Percentiles rank a stretch among this genome's conserved stretches.
Evolutionary conservation across 2,113 vertebrate genomes (phyloP).

Genomic region (Erythrocercus mccallii): DNA sequence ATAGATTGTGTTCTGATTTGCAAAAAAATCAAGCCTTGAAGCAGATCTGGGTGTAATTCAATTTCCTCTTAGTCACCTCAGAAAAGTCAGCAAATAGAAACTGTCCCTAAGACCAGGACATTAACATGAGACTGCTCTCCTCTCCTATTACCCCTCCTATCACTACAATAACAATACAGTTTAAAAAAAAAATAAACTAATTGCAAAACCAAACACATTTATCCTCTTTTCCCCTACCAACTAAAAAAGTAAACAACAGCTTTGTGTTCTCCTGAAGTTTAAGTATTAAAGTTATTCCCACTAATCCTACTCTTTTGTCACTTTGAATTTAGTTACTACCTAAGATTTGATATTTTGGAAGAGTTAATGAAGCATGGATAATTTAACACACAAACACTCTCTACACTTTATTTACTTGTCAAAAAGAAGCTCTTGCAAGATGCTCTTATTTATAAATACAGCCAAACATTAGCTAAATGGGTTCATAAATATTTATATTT

Average conservation of each 20-base stretch:
- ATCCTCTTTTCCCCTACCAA: not conserved
- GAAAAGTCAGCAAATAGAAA: not conserved
- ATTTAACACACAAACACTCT: not conserved
- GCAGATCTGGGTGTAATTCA: not conserved
- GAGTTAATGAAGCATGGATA: not conserved
- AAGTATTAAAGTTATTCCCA: not conserved
- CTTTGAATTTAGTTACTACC: not conserved
- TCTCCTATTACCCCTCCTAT: not conserved
- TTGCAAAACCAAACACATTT: not conserved
- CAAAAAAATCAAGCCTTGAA: not conserved
- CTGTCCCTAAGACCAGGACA: not conserved
- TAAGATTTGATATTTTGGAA: not conserved
- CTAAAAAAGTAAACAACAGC: not conserved
- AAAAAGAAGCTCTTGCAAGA: constrained; percentile 31
- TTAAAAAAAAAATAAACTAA: not conserved
- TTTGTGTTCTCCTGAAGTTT: not conserved
- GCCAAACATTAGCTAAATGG: constrained; percentile 20
- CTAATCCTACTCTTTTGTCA: not conserved
- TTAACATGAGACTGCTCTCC: not conserved
- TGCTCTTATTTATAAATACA: constrained; percentile 46
- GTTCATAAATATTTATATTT: constrained; percentile 59
- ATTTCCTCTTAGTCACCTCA: not conserved
- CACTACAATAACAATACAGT: not conserved
- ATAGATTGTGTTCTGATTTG: not conserved
- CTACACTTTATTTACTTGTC: constrained; percentile 17